phyloP scores from a whole-genome alignment of 2,888 invertebrate species.

The Neoscelio sp. region DNA sequence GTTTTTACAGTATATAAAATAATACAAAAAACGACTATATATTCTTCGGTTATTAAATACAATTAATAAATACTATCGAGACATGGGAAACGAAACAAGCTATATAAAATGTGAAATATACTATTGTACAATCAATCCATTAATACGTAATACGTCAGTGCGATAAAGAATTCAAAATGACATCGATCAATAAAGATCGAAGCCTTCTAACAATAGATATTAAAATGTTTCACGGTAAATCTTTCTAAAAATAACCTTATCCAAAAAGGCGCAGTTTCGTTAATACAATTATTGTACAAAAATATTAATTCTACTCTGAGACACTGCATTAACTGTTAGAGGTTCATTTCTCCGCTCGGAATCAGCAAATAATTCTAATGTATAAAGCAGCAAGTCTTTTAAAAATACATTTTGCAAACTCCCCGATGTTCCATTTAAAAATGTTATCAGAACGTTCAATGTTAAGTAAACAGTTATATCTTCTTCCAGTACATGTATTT shows the following conservation, averaged over 20 bases:
- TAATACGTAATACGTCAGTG: constrained; percentile 13
- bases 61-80: constrained; percentile 29
- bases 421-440: not conserved
- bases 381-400: too few relatives aligned
- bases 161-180: constrained; percentile 3
- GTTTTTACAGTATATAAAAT: too few relatives aligned
- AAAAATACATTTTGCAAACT: not conserved
- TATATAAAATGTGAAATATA: constrained; percentile 10
- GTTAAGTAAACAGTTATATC: constrained; percentile 8
- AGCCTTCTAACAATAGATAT: constrained; percentile 16
- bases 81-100: not conserved
- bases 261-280: constrained; percentile 6
- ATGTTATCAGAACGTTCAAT: constrained; percentile 10
- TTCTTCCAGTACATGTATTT: too few relatives aligned
- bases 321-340: constrained; percentile 37
- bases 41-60: not conserved
- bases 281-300: constrained; percentile 14
- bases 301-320: constrained; percentile 32
- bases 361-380: not conserved
- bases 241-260: constrained; percentile 10
- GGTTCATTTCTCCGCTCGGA: not conserved
- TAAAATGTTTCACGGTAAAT: constrained; percentile 1
- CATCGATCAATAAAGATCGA: constrained; percentile 1
- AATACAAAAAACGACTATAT: too few relatives aligned
- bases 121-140: constrained; percentile 1